Percentiles rank a stretch among this genome's conserved stretches.
Conservation (phyloP, 2,113 vertebrate genomes). For the Sitta europaea region DNA sequence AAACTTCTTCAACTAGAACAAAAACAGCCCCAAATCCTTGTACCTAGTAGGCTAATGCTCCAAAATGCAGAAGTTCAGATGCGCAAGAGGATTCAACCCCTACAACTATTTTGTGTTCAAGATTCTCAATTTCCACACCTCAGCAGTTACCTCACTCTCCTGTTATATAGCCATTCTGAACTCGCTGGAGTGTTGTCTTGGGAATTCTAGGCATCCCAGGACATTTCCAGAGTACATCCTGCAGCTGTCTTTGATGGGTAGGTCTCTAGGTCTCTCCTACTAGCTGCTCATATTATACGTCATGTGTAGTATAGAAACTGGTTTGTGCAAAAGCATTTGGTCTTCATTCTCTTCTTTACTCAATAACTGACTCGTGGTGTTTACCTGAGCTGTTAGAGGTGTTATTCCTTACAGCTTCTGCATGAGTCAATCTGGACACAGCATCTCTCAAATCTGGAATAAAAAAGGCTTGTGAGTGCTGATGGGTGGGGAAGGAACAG, state of each 20-base stretch:
- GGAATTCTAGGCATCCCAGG: background rate
- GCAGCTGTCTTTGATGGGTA: background rate
- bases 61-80: background rate
- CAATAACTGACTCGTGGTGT: background rate
- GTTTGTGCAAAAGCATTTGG: background rate
- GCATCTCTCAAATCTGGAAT: background rate
- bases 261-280: background rate
- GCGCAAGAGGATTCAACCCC: background rate
- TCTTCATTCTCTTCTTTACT: background rate
- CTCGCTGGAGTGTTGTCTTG: background rate
- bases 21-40: background rate
- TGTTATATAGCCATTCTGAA: background rate
- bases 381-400: background rate
- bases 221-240: background rate
- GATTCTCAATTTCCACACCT: background rate
- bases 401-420: background rate
- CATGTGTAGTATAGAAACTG: background rate
- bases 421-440: fast-evolving
- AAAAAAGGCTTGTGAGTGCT: background rate
- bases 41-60: background rate
- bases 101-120: background rate
- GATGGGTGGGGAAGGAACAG: background rate
- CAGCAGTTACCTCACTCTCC: background rate
- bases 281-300: background rate
- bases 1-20: background rate